Conservation (phyloP, 1,140 invertebrate genomes). For the Harpegnathos saltator region DNA sequence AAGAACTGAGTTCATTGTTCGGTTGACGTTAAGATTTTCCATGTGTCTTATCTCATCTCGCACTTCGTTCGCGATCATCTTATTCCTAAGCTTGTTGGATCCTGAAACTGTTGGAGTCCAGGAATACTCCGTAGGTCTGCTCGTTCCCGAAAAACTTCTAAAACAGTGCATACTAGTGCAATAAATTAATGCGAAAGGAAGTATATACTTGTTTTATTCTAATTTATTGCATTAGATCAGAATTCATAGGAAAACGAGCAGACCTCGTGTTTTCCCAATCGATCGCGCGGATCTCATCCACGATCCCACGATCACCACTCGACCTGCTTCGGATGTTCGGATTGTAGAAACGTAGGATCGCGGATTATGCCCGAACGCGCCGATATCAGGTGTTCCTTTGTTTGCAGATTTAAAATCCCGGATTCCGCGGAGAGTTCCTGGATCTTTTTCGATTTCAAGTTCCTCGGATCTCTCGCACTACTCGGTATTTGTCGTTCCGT, state of each 20-base stretch:
- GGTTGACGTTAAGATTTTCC: constrained; percentile 47
- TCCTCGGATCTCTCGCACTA: constrained; percentile 11
- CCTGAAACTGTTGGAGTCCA: constrained; percentile 23
- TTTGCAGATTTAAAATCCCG: neutral
- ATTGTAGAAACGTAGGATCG: neutral
- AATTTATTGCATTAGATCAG: too few species aligned
- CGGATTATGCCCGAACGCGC: neutral
- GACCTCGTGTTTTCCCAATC: too few species aligned
- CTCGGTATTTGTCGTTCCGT: neutral
- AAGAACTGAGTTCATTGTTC: constrained; percentile 11
- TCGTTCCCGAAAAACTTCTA: too few species aligned
- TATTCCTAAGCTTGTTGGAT: constrained; percentile 19
- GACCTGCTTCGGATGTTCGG: neutral
- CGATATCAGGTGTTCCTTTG: constrained; percentile 4
- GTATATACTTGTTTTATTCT: too few species aligned
- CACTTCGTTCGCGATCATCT: constrained; percentile 50
- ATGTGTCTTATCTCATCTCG: constrained; percentile 57
- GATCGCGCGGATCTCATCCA: neutral
- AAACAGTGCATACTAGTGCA: too few species aligned
- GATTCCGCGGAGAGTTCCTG: neutral
- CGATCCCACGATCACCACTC: neutral
- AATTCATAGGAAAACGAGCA: too few species aligned
- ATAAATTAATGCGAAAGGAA: too few species aligned
- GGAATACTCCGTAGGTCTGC: neutral
- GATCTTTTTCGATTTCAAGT: constrained; percentile 26